phyloP scores from a whole-genome alignment of 1,140 invertebrate species.

The Cryptotermes secundus region DNA sequence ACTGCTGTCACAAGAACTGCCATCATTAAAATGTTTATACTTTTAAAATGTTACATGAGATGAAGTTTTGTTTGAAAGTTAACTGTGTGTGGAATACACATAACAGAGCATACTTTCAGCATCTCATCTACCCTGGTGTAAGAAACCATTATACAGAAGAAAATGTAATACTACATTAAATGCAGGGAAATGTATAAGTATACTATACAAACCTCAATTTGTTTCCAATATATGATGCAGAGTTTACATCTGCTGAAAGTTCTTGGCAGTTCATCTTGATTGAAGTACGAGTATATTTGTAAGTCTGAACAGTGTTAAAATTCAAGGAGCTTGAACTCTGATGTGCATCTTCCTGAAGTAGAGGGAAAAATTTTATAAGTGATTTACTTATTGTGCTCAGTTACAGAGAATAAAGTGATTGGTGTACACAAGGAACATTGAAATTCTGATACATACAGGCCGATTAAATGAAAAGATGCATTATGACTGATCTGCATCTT shows the following conservation, averaged over 20 bases:
- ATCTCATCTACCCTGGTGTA: not conserved
- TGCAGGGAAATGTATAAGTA: not conserved
- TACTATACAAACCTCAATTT: not conserved
- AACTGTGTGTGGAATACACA: not conserved
- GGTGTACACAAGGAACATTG: too few species aligned
- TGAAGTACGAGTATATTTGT: not conserved
- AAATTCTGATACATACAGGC: too few species aligned
- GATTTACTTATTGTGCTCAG: too few species aligned
- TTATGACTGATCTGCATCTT: too few species aligned
- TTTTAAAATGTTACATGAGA: not conserved
- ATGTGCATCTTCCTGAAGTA: not conserved
- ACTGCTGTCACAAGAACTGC: not conserved
- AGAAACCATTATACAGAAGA: not conserved
- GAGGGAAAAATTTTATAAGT: too few species aligned
- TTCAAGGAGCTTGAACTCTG: not conserved
- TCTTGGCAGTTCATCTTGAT: not conserved
- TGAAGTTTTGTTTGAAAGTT: not conserved
- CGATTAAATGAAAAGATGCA: too few species aligned
- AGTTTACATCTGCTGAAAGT: not conserved
- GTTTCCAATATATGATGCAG: not conserved
- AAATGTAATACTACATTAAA: not conserved
- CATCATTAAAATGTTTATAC: not conserved
- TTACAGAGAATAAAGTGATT: too few species aligned
- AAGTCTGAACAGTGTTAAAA: not conserved
- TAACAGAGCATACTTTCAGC: not conserved